Evolutionary conservation across 2,888 invertebrate species (phyloP).

Genomic region (Nipponacmea schrenckii): DNA sequence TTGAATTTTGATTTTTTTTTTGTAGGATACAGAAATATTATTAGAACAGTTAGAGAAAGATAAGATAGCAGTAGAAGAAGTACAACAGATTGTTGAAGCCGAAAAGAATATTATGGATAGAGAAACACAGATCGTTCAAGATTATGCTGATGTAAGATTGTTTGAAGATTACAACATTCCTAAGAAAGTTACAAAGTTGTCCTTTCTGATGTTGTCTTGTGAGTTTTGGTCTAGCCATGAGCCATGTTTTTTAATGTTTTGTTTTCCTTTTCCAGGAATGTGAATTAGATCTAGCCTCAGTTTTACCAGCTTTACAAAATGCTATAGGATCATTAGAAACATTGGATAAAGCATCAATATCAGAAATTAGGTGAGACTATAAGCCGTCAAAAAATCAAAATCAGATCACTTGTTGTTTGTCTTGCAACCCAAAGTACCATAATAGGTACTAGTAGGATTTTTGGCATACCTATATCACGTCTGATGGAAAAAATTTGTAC

Average conservation of each 20-base stretch:
- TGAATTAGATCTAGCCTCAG: constrained; percentile 64
- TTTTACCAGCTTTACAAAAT: constrained; percentile 62
- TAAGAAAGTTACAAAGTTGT: no score
- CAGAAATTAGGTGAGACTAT: constrained; percentile 59
- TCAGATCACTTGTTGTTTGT: not conserved
- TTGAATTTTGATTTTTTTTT: not conserved
- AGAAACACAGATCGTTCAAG: constrained; percentile 66
- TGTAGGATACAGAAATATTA: constrained; percentile 65
- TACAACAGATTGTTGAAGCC: constrained; percentile 63
- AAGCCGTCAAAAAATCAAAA: not conserved
- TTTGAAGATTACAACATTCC: not conserved
- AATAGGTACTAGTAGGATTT: no score
- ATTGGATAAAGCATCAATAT: constrained; percentile 64
- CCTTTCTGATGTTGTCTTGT: no score
- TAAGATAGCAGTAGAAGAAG: constrained; percentile 65
- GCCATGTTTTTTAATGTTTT: no score
- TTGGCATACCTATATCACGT: no score
- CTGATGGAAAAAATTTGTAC: no score
- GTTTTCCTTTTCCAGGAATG: constrained; percentile 54
- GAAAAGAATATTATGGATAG: constrained; percentile 65
- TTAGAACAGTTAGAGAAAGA: constrained; percentile 64
- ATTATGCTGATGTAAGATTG: constrained; percentile 64
- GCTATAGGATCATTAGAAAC: constrained; percentile 66
- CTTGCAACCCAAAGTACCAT: not conserved
- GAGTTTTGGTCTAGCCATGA: no score